phyloP scores from a whole-genome alignment of 2,888 invertebrate genomes.

The Scaptomyza tumidula region DNA sequence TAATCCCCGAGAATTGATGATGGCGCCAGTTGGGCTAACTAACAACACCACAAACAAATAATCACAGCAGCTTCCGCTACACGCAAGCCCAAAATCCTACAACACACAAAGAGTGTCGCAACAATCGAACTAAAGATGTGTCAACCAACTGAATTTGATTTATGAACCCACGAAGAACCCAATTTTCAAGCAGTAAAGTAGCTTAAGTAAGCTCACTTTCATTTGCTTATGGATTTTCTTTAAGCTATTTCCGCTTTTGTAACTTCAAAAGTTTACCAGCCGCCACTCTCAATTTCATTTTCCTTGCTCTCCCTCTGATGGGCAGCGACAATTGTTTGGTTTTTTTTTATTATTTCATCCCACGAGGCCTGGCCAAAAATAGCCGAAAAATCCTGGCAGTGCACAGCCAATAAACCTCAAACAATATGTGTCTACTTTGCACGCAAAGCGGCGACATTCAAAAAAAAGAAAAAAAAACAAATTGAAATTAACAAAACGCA shows the following conservation, averaged over 20 bases:
- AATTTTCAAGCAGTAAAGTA: conserved; percentile 7
- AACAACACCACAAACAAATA: conserved; percentile 24
- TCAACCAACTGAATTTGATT: conserved; percentile 42
- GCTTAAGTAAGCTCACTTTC: conserved; percentile 40
- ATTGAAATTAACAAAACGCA: conserved; percentile 76
- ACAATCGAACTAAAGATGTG: conserved; percentile 52
- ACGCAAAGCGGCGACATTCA: conserved; percentile 55
- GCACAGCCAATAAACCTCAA: conserved; percentile 67
- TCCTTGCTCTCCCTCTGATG: conserved; percentile 21
- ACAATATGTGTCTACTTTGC: conserved; percentile 57
- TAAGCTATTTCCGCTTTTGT: conserved; percentile 49
- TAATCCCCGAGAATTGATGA: conserved; percentile 67
- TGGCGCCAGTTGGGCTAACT: conserved; percentile 68
- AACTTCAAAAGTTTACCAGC: conserved; percentile 57
- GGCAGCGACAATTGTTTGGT: conserved; percentile 61
- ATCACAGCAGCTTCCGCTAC: conserved; percentile 52
- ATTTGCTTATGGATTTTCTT: conserved; percentile 22
- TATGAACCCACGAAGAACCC: conserved; percentile 27
- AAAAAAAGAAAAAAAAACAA: conserved; percentile 44
- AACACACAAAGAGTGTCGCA: conserved; percentile 26
- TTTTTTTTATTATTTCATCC: conserved; percentile 30
- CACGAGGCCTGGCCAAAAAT: conserved; percentile 64
- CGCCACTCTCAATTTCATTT: conserved; percentile 14
- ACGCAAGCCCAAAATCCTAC: neutral
- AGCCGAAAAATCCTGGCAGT: conserved; percentile 22